Percentiles rank a stretch among this genome's conserved stretches.
These are phyloP conservation scores for Aplodontia rufa DNA, from an alignment of 2,113 vertebrate species.

Conservation along the genomic window DNA sequence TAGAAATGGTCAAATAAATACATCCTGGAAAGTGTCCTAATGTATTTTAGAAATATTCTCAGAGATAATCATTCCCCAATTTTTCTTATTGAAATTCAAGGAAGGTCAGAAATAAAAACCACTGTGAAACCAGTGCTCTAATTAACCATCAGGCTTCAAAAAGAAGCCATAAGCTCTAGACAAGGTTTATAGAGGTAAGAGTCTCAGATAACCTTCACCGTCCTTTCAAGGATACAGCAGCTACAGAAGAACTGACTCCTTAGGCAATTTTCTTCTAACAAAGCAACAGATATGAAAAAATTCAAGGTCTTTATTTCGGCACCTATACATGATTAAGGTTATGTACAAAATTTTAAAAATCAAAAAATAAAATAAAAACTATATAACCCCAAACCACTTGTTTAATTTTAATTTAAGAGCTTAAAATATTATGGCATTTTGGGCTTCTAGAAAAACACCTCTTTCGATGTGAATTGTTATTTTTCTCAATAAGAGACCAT, in stretches of 20 bases:
- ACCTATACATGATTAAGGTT: constrained; percentile 5
- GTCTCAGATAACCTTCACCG: constrained; percentile 51
- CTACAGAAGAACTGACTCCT: constrained; percentile 28
- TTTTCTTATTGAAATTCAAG: constrained; percentile 66
- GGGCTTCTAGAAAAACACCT: not conserved
- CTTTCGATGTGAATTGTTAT: not conserved
- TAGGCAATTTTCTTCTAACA: constrained; percentile 17
- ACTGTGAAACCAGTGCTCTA: constrained; percentile 60
- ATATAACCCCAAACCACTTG: not conserved
- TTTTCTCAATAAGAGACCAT: not conserved
- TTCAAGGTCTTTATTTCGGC: constrained; percentile 13
- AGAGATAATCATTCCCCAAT: constrained; percentile 58
- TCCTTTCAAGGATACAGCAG: not conserved
- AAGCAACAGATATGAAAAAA: constrained; percentile 24
- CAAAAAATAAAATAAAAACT: not conserved
- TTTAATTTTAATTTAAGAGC: constrained; percentile 21
- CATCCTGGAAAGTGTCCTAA: not conserved
- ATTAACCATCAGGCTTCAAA: constrained; percentile 32
- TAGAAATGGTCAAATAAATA: not conserved
- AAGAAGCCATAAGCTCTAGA: constrained; percentile 11
- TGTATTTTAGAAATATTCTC: constrained; percentile 47
- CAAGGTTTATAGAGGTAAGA: constrained; percentile 45
- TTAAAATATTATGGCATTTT: not conserved
- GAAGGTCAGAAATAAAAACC: constrained; percentile 52
- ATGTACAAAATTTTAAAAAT: constrained; percentile 49